phyloP scores from a whole-genome alignment of 2,113 vertebrate genomes.

The Stigmatopora argus region DNA sequence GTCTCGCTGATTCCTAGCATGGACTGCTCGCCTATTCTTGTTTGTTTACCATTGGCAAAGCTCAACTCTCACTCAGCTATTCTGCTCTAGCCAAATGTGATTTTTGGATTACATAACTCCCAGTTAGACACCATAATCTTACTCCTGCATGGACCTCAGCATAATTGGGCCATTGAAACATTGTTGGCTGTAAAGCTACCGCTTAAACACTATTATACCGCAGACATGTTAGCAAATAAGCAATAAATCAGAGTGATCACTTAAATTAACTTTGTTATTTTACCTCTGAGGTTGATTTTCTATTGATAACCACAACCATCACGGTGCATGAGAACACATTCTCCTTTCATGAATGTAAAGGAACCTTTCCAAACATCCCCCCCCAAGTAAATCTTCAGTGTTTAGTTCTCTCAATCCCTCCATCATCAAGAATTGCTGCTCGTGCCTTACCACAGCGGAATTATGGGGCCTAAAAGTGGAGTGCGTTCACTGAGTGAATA shows the following conservation, averaged over 20 bases:
- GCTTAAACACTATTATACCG: background rate
- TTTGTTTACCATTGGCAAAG: slow-evolving; percentile 51
- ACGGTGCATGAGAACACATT: slow-evolving; percentile 2
- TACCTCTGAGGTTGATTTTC: background rate
- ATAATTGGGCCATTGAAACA: background rate
- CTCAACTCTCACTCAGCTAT: slow-evolving; percentile 29
- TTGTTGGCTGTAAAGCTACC: background rate
- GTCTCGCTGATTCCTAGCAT: slow-evolving; percentile 27
- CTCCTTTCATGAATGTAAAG: slow-evolving; percentile 16
- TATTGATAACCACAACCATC: background rate
- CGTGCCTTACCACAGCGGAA: slow-evolving; percentile 1
- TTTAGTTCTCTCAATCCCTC: background rate
- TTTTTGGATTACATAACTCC: slow-evolving; percentile 37
- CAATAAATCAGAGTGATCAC: background rate
- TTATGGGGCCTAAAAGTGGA: background rate
- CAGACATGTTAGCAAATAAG: background rate
- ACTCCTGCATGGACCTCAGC: background rate
- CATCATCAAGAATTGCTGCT: background rate
- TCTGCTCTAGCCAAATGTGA: slow-evolving; percentile 14
- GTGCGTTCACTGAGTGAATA: background rate
- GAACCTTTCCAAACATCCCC: background rate
- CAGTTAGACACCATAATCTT: slow-evolving; percentile 15
- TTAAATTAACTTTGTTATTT: background rate
- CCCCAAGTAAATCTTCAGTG: background rate
- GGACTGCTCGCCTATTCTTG: slow-evolving; percentile 18